These are phyloP conservation scores for Ctenomys sociabilis DNA, from an alignment of 2,113 vertebrate genomes.

Conservation along the genomic window DNA sequence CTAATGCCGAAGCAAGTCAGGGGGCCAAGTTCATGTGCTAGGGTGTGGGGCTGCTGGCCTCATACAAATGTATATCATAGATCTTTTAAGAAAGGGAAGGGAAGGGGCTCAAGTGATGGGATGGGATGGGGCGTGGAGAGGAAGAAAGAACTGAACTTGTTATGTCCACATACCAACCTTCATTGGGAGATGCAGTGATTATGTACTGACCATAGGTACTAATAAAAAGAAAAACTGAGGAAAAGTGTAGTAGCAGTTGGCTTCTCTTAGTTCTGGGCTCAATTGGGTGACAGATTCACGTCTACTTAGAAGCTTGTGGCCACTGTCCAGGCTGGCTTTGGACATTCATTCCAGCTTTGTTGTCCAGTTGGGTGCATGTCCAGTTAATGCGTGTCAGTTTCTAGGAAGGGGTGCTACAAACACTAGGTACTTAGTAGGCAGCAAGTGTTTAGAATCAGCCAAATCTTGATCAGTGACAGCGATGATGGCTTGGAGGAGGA, in stretches of 20 bases:
- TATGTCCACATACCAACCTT: neutral
- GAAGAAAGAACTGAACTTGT: neutral
- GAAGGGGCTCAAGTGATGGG: neutral
- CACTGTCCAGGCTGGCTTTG: neutral
- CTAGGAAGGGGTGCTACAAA: neutral
- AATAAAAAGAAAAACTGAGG: neutral
- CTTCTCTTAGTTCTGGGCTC: too few species aligned
- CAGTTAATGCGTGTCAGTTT: neutral
- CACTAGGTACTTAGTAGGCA: neutral
- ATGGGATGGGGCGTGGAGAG: neutral
- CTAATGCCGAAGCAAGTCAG: neutral
- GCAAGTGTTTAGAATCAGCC: neutral
- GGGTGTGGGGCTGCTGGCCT: neutral
- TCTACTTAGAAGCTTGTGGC: neutral
- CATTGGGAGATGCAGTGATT: neutral
- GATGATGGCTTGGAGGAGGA: neutral
- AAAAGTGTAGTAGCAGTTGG: too few species aligned
- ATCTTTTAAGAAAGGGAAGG: neutral
- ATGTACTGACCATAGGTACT: neutral
- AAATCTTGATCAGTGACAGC: neutral
- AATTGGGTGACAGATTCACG: neutral
- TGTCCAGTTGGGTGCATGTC: neutral
- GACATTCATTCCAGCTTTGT: neutral
- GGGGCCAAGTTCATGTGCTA: neutral
- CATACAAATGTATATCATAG: neutral